Percentiles rank a stretch among this genome's conserved stretches.
These are phyloP conservation scores for Glaucopsyche alexis DNA, from an alignment of 2,888 invertebrate species.

Conservation along the genomic window DNA sequence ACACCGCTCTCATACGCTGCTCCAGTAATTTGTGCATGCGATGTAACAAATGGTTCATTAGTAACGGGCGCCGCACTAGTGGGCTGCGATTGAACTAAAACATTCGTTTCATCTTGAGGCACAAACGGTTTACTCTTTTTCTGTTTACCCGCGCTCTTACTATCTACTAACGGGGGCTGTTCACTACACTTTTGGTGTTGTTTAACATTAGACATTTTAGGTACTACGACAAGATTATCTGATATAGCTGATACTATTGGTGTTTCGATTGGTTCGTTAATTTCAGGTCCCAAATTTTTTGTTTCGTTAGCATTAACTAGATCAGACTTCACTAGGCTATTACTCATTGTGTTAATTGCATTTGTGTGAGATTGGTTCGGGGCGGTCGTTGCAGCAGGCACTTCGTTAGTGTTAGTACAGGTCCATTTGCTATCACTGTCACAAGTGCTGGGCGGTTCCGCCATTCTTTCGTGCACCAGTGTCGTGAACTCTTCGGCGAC, in stretches of 20 bases:
- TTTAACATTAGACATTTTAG: slow-evolving; percentile 74
- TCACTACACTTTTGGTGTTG: slow-evolving; percentile 64
- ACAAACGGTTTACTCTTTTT: slow-evolving; percentile 61
- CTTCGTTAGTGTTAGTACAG: slow-evolving; percentile 57
- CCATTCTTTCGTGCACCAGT: slow-evolving; percentile 63
- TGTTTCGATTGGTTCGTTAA: slow-evolving; percentile 69
- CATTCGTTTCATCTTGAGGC: slow-evolving; percentile 52
- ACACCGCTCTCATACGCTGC: neutral
- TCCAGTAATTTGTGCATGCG: neutral
- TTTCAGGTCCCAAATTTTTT: slow-evolving; percentile 65
- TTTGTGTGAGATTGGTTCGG: slow-evolving; percentile 63
- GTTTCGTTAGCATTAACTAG: slow-evolving; percentile 67
- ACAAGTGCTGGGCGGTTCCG: slow-evolving; percentile 59
- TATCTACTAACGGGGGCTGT: slow-evolving; percentile 62
- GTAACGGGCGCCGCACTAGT: too few relatives aligned
- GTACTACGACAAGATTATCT: slow-evolving; percentile 83
- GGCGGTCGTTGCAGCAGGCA: slow-evolving; percentile 53
- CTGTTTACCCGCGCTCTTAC: slow-evolving; percentile 57
- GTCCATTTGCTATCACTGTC: slow-evolving; percentile 57
- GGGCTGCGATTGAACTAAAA: slow-evolving; percentile 49
- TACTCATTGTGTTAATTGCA: slow-evolving; percentile 68
- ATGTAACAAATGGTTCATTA: slow-evolving; percentile 7
- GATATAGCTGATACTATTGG: slow-evolving; percentile 86
- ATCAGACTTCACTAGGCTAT: slow-evolving; percentile 72
- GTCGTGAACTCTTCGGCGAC: slow-evolving; percentile 73